Base-by-base conservation (phyloP, 2,888 invertebrate genomes). In the Melangyna quadrimaculata region DNA sequence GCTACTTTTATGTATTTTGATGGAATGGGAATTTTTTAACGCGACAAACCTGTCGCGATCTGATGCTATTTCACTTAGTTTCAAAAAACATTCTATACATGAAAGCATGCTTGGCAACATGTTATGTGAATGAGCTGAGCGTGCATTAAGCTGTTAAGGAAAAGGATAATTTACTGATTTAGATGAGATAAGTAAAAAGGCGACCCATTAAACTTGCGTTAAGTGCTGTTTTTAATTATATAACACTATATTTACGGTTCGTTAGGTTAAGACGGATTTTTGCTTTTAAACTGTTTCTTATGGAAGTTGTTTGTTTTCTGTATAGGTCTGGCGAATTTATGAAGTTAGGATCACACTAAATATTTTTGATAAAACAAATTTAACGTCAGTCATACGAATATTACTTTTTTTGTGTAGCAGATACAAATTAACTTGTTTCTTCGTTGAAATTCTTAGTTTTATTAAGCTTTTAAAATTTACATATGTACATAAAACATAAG, bases 91-190 rank as follows among this genome's bases (percentile, higher is more conserved):
- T 77, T 27, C 35, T 9, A n/a, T n/a, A 9, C n/a, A 37, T 8
- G 22, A 37, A 48, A 35, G 29, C 65, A n/a, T 43, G 67, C 59
- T 59, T 67, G 77, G 65, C 45, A 57, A 27, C 6, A 17, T 40
- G 27, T 43, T 43, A 57, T 32, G 1, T 22, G 22, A 22, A 48
- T 5, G 9, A n/a, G n/a, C n/a, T 40, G 19, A 27, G 40, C 19
- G 45, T 59, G 59, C 53, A 55, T 29, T 78, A 73, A 78, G 61
- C 55, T 19, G 32, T 45, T 4, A 71, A 71, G 75, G 53, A 77
- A 80, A 78, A 86, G 77, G 77, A 86, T 86, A 86, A 81, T 86
- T 86, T 86, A 86, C 78, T 86, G 86, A 86, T 81, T 86, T 86
- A 81, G 70, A 81, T 43, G 81, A 77, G 81, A 86, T 86, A 86